These are phyloP conservation scores for Pseudorhombus dupliciocellatus DNA, from an alignment of 2,113 vertebrate species.

Conservation along the genomic window DNA sequence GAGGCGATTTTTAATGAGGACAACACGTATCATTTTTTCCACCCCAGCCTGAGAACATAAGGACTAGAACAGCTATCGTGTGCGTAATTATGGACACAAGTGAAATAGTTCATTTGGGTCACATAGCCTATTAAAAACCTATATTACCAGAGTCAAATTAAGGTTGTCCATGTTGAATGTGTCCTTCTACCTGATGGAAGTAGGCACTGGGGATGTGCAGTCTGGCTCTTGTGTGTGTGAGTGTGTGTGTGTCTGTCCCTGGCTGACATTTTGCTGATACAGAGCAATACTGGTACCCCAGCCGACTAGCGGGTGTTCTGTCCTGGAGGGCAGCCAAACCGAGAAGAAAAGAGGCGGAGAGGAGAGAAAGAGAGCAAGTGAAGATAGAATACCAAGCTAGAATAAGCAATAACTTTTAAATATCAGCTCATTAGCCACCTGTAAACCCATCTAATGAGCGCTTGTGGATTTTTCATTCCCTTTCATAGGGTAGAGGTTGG, in stretches of 20 bases:
- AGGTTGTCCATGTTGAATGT: conserved; percentile 43
- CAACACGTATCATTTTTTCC: conserved; percentile 41
- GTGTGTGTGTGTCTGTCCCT: conserved; percentile 40
- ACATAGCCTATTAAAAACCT: conserved; percentile 34
- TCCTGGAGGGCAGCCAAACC: conserved; percentile 63
- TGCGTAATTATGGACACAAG: conserved; percentile 30
- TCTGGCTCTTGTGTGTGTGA: conserved; percentile 22
- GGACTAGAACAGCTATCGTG: conserved; percentile 27
- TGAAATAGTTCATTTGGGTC: conserved; percentile 33
- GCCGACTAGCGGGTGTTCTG: conserved; percentile 30
- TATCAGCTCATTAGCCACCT: conserved; percentile 75
- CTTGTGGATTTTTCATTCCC: conserved; percentile 72
- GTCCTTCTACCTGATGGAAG: conserved; percentile 39
- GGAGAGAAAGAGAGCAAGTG: neutral
- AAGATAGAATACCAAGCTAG: too few relatives aligned
- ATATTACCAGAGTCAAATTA: conserved; percentile 45
- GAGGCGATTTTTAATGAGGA: conserved; percentile 62
- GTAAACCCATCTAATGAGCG: conserved; percentile 65
- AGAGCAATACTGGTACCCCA: conserved; percentile 49
- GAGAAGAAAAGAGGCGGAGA: conserved; percentile 22
- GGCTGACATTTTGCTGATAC: conserved; percentile 69
- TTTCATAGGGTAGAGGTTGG: conserved; percentile 62
- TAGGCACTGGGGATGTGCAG: conserved; percentile 32
- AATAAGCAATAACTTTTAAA: conserved; percentile 66
- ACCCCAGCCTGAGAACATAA: conserved; percentile 22